Conservation (phyloP, 2,113 vertebrate genomes). For the Empidonax traillii region DNA sequence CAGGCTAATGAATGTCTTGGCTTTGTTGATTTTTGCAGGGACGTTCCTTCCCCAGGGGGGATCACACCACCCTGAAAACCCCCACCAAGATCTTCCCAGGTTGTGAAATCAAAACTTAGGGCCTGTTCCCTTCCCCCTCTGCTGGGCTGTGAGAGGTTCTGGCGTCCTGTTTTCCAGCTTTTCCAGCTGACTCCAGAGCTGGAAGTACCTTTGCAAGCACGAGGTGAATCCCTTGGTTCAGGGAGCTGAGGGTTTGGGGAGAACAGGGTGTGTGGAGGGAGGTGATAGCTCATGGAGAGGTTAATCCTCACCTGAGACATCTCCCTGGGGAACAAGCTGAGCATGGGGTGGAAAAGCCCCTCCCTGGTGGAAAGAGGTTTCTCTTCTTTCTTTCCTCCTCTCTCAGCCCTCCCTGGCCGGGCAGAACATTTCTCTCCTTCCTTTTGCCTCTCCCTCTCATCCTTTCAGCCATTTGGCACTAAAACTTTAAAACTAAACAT, state of each 20-base stretch:
- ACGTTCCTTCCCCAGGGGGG: accelerated
- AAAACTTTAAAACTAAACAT: not conserved
- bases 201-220: not conserved
- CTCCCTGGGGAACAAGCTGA: not conserved
- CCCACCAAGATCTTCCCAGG: accelerated
- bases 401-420: not conserved
- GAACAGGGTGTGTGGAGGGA: not conserved
- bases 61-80: not conserved
- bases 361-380: not conserved
- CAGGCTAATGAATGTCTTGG: not conserved
- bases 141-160: not conserved
- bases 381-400: not conserved
- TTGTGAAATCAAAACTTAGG: not conserved
- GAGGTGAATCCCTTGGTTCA: accelerated
- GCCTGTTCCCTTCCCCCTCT: not conserved
- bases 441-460: not conserved
- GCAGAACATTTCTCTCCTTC: not conserved
- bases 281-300: not conserved
- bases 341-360: not conserved
- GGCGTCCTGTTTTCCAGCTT: accelerated
- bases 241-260: not conserved
- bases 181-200: not conserved
- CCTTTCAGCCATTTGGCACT: accelerated
- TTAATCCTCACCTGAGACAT: not conserved
- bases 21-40: accelerated